phyloP scores from a whole-genome alignment of 2,797 vertebrate genomes.

The Mus caroli region DNA sequence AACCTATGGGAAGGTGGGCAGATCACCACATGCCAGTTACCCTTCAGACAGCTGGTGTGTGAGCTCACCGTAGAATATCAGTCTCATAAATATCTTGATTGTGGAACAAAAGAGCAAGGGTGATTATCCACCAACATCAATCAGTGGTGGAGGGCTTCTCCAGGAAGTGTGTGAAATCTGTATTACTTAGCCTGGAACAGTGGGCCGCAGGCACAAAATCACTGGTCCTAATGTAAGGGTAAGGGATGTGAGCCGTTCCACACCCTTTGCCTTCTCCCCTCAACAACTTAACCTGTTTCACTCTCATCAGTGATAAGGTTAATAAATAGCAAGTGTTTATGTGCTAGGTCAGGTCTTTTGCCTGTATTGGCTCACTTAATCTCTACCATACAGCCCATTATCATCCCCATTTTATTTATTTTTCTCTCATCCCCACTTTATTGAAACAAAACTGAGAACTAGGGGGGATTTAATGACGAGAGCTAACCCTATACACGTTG shows the following conservation, averaged over 20 bases:
- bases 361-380: slow-evolving; percentile 45
- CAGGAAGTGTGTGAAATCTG: not conserved
- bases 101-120: not conserved
- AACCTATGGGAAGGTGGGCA: not conserved
- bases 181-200: slow-evolving; percentile 14
- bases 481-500: not conserved
- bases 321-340: slow-evolving; percentile 36
- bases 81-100: slow-evolving; percentile 25
- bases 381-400: slow-evolving; percentile 30
- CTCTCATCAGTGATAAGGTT: not conserved
- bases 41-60: not conserved
- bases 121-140: not conserved
- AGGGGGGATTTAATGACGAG: not conserved
- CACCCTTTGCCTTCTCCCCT: slow-evolving; percentile 8
- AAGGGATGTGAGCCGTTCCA: not conserved
- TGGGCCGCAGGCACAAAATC: not conserved
- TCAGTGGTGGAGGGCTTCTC: not conserved
- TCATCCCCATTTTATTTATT: slow-evolving; percentile 1
- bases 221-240: slow-evolving; percentile 4
- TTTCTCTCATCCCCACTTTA: not conserved
- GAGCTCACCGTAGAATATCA: not conserved
- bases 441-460: slow-evolving; percentile 45
- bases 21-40: not conserved
- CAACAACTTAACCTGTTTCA: slow-evolving; percentile 5
- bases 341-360: not conserved